These are phyloP conservation scores for Hyperopisus bebe DNA, from an alignment of 2,113 vertebrate species.

Conservation along the genomic window DNA sequence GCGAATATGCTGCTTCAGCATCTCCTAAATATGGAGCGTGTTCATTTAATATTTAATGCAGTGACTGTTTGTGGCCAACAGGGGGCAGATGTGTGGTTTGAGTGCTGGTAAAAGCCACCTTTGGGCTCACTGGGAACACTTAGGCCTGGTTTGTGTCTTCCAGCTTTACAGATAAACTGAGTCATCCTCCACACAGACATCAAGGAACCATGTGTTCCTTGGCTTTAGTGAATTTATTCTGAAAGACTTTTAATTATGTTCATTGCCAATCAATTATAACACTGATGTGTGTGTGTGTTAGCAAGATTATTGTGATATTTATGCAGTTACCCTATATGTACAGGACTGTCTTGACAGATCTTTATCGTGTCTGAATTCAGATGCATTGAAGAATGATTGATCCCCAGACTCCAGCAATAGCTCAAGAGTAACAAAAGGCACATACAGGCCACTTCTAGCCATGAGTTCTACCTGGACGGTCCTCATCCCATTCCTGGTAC, in stretches of 20 bases:
- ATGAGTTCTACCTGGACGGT: not conserved
- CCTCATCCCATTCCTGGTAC: not conserved
- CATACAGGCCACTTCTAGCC: not conserved
- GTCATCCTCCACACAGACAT: not conserved
- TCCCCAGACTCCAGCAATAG: not conserved
- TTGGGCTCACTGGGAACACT: not conserved
- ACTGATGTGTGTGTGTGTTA: not conserved
- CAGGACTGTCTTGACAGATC: not conserved
- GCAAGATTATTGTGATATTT: not conserved
- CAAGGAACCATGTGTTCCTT: not conserved
- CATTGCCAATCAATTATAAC: not conserved
- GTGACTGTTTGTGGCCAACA: not conserved
- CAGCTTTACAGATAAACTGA: not conserved
- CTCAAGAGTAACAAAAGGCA: not conserved
- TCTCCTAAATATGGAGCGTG: not conserved
- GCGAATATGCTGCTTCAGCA: not conserved
- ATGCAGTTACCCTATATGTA: not conserved
- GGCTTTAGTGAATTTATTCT: not conserved
- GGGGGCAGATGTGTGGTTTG: not conserved
- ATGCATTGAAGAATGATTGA: not conserved
- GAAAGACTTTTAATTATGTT: not conserved
- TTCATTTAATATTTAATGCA: not conserved
- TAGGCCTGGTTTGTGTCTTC: not conserved
- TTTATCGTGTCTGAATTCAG: not conserved
- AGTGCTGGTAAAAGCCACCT: not conserved